phyloP scores from a whole-genome alignment of 2,888 invertebrate species.

The Leptinotarsa peninsularis region DNA sequence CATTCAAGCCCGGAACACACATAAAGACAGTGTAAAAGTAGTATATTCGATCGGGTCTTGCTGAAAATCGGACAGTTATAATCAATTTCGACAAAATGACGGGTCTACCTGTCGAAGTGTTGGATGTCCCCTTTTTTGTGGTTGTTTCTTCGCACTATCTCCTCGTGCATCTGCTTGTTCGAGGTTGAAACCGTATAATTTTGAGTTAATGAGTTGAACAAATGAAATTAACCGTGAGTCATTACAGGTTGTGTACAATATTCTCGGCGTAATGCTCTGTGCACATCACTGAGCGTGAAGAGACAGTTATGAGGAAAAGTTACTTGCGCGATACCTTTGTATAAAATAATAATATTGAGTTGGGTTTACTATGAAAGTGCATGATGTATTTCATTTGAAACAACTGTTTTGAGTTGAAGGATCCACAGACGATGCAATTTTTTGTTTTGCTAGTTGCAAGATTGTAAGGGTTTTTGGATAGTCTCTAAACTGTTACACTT shows the following conservation, averaged over 20 bases:
- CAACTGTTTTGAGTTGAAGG: too few relatives aligned
- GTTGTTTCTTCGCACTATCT: slow-evolving; percentile 23
- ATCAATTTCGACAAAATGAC: slow-evolving; percentile 37
- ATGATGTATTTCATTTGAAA: neutral
- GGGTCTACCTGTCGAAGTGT: slow-evolving; percentile 30
- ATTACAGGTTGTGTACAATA: slow-evolving; percentile 39
- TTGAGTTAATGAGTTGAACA: slow-evolving; percentile 49
- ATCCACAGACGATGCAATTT: too few relatives aligned
- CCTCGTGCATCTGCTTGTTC: slow-evolving; percentile 40
- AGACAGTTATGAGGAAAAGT: slow-evolving; percentile 16
- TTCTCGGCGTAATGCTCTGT: slow-evolving; percentile 20
- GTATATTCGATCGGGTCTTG: slow-evolving; percentile 26
- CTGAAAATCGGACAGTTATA: slow-evolving; percentile 31
- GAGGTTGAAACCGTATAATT: slow-evolving; percentile 43
- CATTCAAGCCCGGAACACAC: neutral
- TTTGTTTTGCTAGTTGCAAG: too few relatives aligned
- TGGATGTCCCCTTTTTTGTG: slow-evolving; percentile 22
- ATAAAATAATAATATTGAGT: neutral
- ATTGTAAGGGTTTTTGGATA: too few relatives aligned
- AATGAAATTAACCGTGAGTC: slow-evolving; percentile 52
- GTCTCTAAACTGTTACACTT: too few relatives aligned
- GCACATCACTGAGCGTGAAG: slow-evolving; percentile 13
- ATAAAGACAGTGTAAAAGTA: neutral
- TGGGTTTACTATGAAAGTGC: neutral
- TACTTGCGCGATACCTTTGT: neutral